These are phyloP conservation scores for Chrysopilus asiliformis DNA, from an alignment of 2,888 invertebrate species.

Conservation along the genomic window DNA sequence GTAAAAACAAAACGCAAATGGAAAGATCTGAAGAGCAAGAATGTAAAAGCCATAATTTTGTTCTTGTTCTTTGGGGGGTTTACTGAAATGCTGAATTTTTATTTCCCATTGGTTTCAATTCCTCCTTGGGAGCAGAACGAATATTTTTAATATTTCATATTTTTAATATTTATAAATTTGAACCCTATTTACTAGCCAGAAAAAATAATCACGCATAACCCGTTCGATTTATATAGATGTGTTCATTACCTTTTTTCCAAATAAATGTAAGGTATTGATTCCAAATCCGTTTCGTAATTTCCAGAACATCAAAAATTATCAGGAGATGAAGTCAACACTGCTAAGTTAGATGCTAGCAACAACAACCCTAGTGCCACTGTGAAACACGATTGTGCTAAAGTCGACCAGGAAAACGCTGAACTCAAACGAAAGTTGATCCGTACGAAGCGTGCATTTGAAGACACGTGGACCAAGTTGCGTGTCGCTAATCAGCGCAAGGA, in stretches of 20 bases:
- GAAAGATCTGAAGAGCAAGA: too few relatives aligned
- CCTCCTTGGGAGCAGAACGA: too few relatives aligned
- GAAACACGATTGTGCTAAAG: conserved; percentile 36
- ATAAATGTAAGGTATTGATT: background rate
- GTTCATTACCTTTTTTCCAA: background rate
- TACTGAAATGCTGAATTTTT: too few relatives aligned
- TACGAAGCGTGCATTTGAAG: conserved; percentile 60
- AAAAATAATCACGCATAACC: too few relatives aligned
- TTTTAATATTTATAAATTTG: too few relatives aligned
- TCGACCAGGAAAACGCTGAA: conserved; percentile 53
- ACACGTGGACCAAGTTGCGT: conserved; percentile 60
- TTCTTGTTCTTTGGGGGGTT: too few relatives aligned
- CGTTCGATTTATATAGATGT: too few relatives aligned
- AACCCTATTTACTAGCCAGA: too few relatives aligned
- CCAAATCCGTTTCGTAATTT: background rate
- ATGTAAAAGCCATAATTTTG: too few relatives aligned
- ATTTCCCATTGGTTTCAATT: too few relatives aligned
- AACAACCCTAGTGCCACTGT: background rate
- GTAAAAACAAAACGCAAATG: too few relatives aligned
- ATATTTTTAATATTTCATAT: too few relatives aligned
- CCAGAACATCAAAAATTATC: conserved; percentile 2
- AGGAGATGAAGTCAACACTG: conserved; percentile 1
- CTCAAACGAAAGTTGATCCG: conserved; percentile 55
- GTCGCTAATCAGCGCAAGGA: conserved; percentile 67
- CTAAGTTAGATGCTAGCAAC: background rate